phyloP scores from a whole-genome alignment of 37 sponge, comb jelly and placozoan genomes.

The Axinella damicornis region DNA sequence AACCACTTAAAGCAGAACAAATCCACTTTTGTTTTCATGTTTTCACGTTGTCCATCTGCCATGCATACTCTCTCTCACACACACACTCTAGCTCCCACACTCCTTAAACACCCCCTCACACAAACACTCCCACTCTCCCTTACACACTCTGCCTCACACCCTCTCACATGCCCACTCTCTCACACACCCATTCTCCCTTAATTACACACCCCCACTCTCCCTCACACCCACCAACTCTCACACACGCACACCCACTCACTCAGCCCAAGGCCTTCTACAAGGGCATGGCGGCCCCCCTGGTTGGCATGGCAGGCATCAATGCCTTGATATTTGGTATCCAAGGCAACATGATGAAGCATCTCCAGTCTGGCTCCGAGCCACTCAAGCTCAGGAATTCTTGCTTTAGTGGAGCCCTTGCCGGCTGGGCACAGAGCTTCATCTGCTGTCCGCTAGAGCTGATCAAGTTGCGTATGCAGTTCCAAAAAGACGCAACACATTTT shows the following conservation, averaged over 20 bases:
- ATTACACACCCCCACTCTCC: slow-evolving; percentile 31
- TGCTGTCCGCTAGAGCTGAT: slow-evolving; percentile 83
- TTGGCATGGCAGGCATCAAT: slow-evolving; percentile 85
- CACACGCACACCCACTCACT: slow-evolving; percentile 11
- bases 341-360: slow-evolving; percentile 56
- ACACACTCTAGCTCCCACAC: too few relatives aligned
- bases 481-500: slow-evolving; percentile 34
- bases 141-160: too few relatives aligned
- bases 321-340: slow-evolving; percentile 87
- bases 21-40: too few relatives aligned
- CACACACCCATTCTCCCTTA: too few relatives aligned
- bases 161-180: too few relatives aligned
- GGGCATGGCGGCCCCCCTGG: slow-evolving; percentile 86
- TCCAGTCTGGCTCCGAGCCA: slow-evolving; percentile 20
- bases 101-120: neutral
- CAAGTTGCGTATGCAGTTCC: slow-evolving; percentile 86
- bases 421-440: slow-evolving; percentile 59
- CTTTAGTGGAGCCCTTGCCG: slow-evolving; percentile 79
- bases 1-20: too few relatives aligned
- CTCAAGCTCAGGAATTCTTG: slow-evolving; percentile 31
- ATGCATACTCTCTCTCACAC: too few relatives aligned
- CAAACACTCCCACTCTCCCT: slow-evolving; percentile 4
- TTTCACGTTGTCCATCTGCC: too few relatives aligned
- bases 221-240: too few relatives aligned
- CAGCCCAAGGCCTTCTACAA: slow-evolving; percentile 77